Evolutionary conservation across 2,888 invertebrate species (phyloP), one percentile per base, ranked within the genome.

Genomic region (Dorcus hopei): DNA sequence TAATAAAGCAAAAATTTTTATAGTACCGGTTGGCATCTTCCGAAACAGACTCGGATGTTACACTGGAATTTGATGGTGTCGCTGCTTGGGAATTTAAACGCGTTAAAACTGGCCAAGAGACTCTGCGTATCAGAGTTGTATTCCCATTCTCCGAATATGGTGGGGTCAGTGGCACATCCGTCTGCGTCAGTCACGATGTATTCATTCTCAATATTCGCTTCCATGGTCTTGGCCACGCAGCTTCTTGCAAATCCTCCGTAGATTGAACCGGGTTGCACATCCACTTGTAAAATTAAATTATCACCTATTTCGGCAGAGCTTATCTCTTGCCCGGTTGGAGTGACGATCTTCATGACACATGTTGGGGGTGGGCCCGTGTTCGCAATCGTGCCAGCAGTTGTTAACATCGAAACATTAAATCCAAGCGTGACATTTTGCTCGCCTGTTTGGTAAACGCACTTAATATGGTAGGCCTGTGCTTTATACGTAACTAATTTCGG

Each of bases 51-150:
- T 61, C 95, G 85, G 70, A 95, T 94, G 77, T 95, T 95, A 77
- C 95, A 95, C 78, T 95, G 95, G 91, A 96, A 95, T 78, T 93
- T 82, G 70, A 95, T 93, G 73, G 93, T 95, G 73, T 95, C 95
- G 72, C 94, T 94, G 70, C 91, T 93, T 0, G 95, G 95, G 86
- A 95, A 96, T 75, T 95, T 95, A 78, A 95, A 95, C 3, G 95
- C 95, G 75, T 94, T 94, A 79, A 96, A 95, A 69, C 90, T 88
- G 63, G 95, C 95, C 74, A 91, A 82, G 53, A 96, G 80, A 16
- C 92, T 89, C 75, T 93, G 93, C 52, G 90, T 89, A 61, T 93
- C 93, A 16, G 89, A 85, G 74, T 91, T 91, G 72, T 93, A 90
- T 68, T 93, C 90, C 95, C 95, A 95, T 75, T 95, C 95, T 41